Evolutionary conservation across 2,113 vertebrate genomes (phyloP).

Genomic region (Trichomycterus rosablanca): DNA sequence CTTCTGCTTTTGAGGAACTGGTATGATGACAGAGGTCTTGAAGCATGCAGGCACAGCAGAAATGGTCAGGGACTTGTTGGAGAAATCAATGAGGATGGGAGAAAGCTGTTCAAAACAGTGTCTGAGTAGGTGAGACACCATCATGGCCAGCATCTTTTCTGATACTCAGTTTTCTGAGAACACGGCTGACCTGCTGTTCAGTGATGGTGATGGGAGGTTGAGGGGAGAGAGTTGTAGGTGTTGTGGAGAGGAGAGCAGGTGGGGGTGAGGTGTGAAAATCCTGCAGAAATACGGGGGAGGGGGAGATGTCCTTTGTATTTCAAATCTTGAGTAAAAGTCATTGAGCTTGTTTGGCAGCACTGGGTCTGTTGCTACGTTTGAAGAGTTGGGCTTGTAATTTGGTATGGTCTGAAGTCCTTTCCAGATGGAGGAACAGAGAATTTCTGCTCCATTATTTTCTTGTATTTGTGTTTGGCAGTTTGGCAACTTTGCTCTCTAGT

Average conservation of each 20-base stretch:
- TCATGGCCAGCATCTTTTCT: too few species aligned
- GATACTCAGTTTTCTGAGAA: too few species aligned
- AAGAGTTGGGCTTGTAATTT: not conserved
- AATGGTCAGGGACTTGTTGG: not conserved
- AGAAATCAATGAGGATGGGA: too few species aligned
- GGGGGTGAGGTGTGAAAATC: too few species aligned
- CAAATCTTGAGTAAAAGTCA: not conserved
- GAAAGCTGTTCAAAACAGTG: too few species aligned
- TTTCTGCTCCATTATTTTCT: not conserved
- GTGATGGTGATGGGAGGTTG: too few species aligned
- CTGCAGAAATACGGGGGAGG: too few species aligned
- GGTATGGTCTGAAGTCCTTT: not conserved
- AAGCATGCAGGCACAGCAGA: not conserved
- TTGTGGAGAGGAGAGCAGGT: too few species aligned
- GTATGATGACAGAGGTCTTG: not conserved
- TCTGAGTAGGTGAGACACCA: not conserved
- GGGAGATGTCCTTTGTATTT: too few species aligned
- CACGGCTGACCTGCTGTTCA: too few species aligned
- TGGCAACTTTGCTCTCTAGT: too few species aligned
- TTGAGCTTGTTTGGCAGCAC: not conserved
- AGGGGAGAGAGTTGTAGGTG: too few species aligned
- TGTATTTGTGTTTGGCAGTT: not conserved
- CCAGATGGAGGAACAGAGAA: not conserved
- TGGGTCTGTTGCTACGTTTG: not conserved
- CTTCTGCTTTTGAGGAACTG: not conserved